Evolutionary conservation across 2,113 vertebrate genomes (phyloP).

Genomic region (Eudyptes chrysolophus): DNA sequence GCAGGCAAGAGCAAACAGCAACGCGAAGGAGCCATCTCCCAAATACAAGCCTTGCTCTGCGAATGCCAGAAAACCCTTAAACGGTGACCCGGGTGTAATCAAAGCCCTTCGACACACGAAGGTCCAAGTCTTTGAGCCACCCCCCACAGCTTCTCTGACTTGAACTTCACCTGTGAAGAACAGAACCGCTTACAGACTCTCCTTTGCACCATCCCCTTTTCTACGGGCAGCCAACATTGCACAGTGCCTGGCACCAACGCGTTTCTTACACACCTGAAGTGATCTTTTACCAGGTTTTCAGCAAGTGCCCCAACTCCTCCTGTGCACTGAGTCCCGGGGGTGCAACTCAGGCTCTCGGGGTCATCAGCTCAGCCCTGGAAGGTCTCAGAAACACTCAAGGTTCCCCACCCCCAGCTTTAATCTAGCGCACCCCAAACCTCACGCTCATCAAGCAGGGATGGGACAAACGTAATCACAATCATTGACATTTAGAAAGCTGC

Average conservation of each 20-base stretch:
- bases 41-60: neutral
- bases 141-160: neutral
- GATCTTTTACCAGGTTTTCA: neutral
- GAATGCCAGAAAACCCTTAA: neutral
- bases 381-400: neutral
- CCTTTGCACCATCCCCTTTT: fast-evolving
- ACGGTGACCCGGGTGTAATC: neutral
- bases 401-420: neutral
- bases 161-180: neutral
- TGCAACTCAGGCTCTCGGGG: fast-evolving
- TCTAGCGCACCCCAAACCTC: fast-evolving
- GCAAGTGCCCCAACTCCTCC: neutral
- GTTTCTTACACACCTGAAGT: fast-evolving
- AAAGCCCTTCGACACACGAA: neutral
- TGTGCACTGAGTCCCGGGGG: fast-evolving
- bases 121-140: neutral
- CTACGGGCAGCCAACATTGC: neutral
- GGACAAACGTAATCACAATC: neutral
- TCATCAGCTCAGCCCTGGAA: neutral
- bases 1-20: neutral
- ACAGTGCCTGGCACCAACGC: neutral
- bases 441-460: neutral
- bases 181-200: no score
- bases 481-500: neutral
- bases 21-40: fast-evolving